phyloP scores from a whole-genome alignment of 2,797 vertebrate genomes.

The Channa striata region DNA sequence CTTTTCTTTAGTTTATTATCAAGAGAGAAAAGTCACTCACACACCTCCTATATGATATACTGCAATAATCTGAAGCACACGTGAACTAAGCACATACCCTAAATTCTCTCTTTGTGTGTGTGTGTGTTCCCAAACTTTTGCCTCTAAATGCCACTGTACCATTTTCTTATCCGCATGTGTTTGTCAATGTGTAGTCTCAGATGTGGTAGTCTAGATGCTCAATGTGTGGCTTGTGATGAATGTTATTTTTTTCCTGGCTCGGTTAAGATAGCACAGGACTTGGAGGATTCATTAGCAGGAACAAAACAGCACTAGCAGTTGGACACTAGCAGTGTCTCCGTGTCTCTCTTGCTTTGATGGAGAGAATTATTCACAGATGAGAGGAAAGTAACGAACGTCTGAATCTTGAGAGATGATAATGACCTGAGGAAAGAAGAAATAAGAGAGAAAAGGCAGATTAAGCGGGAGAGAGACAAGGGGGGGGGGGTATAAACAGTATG shows the following conservation, averaged over 20 bases:
- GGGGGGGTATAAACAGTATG: conserved; percentile 65
- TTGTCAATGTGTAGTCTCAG: conserved; percentile 54
- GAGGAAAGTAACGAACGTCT: conserved; percentile 75
- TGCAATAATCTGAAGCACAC: conserved; percentile 72
- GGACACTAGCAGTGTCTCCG: conserved; percentile 70
- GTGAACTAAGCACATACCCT: conserved; percentile 73
- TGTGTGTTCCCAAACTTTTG: conserved; percentile 57
- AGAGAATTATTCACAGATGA: conserved; percentile 87
- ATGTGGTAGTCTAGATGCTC: conserved; percentile 32
- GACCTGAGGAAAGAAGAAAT: conserved; percentile 75
- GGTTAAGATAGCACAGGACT: conserved; percentile 55
- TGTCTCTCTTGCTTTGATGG: conserved; percentile 78
- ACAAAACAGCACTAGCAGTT: conserved; percentile 69
- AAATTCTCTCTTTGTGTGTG: conserved; percentile 55
- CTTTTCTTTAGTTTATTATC: conserved; percentile 52
- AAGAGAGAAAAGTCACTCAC: conserved; percentile 73
- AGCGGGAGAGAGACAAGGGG: conserved; percentile 38
- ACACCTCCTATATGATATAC: conserved; percentile 79
- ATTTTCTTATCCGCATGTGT: conserved; percentile 45
- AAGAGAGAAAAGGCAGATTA: conserved; percentile 62
- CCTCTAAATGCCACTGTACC: conserved; percentile 22
- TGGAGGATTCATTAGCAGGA: conserved; percentile 69
- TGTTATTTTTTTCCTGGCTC: conserved; percentile 24
- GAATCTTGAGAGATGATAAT: conserved; percentile 74
- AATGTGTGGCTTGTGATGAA: conserved; percentile 61